phyloP scores from a whole-genome alignment of 1,140 invertebrate species.

The Pseudobourletiella spinata region DNA sequence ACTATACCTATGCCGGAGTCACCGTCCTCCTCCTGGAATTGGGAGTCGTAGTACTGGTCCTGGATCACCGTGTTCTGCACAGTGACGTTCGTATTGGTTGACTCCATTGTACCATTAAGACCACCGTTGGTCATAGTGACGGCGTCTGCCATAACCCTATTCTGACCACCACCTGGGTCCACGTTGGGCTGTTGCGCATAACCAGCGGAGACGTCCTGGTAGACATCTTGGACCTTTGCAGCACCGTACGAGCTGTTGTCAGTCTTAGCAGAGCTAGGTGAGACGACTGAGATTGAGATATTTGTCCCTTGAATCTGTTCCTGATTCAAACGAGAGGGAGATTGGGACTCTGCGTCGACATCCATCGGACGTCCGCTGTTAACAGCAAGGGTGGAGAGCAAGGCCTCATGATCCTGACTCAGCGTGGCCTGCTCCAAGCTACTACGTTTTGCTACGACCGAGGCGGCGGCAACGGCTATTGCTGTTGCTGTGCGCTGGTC shows the following conservation, averaged over 20 bases:
- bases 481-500: not conserved
- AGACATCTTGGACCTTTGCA: too few species aligned
- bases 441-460: not conserved
- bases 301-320: not conserved
- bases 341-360: too few species aligned
- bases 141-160: not conserved
- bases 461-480: not conserved
- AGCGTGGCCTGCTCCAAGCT: not conserved
- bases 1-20: constrained; percentile 36
- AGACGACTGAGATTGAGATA: constrained; percentile 22
- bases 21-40: constrained; percentile 23
- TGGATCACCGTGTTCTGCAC: not conserved
- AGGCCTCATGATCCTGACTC: not conserved
- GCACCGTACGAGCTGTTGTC: constrained; percentile 10
- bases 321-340: not conserved
- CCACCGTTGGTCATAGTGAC: constrained; percentile 5
- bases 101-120: too few species aligned
- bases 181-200: not conserved
- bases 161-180: not conserved
- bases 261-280: constrained; percentile 21
- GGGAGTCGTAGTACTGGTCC: not conserved
- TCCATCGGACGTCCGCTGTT: too few species aligned
- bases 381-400: not conserved
- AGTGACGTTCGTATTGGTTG: not conserved
- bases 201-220: not conserved